phyloP scores from a whole-genome alignment of 2,113 vertebrate species.

The Ellobius talpinus region DNA sequence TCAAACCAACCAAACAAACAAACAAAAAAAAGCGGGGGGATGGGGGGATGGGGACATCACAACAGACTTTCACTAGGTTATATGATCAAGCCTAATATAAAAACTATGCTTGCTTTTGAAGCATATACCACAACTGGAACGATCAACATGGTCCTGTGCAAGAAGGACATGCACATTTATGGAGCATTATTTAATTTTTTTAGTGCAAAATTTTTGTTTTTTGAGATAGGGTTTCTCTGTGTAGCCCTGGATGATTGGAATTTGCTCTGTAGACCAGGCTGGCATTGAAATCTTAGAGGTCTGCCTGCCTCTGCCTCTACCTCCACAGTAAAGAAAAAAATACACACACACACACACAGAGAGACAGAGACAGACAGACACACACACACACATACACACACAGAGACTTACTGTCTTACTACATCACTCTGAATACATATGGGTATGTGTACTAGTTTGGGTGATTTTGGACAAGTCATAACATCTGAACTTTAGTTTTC shows the following conservation, averaged over 20 bases:
- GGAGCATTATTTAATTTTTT: background rate
- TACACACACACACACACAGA: no score
- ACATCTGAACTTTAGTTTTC: slow-evolving; percentile 45
- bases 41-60: background rate
- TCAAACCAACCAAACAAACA: no score
- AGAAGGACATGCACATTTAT: background rate
- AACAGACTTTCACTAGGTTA: slow-evolving; percentile 8
- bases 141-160: background rate
- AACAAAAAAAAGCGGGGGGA: no score
- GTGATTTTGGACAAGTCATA: slow-evolving; percentile 5
- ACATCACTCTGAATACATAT: background rate
- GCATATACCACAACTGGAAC: background rate
- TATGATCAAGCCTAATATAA: slow-evolving; percentile 22
- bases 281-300: background rate
- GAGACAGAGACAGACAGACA: no score
- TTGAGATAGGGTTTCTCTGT: background rate
- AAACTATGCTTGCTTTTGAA: background rate
- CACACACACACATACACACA: no score
- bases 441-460: background rate
- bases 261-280: background rate
- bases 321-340: background rate
- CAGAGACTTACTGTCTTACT: background rate
- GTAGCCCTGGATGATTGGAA: background rate
- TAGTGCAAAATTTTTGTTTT: background rate
- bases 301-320: background rate